Evolutionary conservation across 2,797 vertebrate species (phyloP).

Genomic region (Eulemur albifrons): DNA sequence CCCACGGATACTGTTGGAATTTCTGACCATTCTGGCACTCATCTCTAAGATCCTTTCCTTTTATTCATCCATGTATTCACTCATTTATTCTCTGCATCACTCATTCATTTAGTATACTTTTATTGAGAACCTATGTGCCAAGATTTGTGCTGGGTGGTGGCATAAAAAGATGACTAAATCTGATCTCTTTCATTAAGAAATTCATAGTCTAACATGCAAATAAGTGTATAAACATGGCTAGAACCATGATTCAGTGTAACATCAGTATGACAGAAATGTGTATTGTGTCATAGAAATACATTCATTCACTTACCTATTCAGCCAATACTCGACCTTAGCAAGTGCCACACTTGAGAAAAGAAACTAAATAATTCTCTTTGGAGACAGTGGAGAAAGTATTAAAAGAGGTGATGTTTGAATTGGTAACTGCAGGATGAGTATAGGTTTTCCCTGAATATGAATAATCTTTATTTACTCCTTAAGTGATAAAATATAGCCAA

Average conservation of each 20-base stretch:
- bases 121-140: background rate
- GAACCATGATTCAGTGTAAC: background rate
- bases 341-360: background rate
- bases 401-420: background rate
- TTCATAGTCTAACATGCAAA: background rate
- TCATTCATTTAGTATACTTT: background rate
- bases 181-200: background rate
- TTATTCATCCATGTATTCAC: background rate
- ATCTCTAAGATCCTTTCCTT: background rate
- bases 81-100: background rate
- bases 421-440: background rate
- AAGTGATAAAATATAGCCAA: constrained; percentile 3
- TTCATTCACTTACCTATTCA: background rate
- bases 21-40: background rate
- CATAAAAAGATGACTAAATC: background rate
- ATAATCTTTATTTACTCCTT: background rate
- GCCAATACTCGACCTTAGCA: background rate
- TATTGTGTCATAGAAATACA: background rate
- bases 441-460: background rate
- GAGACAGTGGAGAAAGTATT: background rate
- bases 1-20: background rate
- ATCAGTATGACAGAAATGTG: background rate
- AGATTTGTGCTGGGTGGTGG: background rate
- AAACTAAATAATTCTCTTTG: background rate
- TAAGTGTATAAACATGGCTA: background rate